phyloP scores from a whole-genome alignment of 2,113 vertebrate genomes.

The Tenrec ecaudatus region DNA sequence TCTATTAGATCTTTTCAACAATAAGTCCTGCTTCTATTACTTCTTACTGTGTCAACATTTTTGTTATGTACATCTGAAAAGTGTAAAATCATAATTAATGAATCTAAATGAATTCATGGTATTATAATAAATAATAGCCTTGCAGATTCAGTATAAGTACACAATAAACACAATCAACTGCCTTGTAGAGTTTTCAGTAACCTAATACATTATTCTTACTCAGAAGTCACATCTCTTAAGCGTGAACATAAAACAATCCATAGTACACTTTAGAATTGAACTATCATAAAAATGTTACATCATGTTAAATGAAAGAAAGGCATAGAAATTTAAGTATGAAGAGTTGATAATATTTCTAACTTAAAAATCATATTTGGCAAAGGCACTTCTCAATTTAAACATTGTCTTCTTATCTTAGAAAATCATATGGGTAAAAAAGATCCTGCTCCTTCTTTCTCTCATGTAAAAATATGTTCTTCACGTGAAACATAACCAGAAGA shows the following conservation, averaged over 20 bases:
- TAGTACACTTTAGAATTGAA: not conserved
- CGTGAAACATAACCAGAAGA: not conserved
- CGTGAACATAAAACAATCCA: constrained; percentile 3
- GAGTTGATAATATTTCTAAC: not conserved
- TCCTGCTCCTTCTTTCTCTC: not conserved
- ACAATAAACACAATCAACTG: not conserved
- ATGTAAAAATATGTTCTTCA: not conserved
- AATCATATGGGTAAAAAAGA: not conserved
- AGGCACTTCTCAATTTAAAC: constrained; percentile 1
- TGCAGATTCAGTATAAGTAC: not conserved
- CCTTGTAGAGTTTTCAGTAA: not conserved
- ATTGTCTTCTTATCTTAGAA: constrained; percentile 23
- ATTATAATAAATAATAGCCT: not conserved
- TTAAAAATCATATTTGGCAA: constrained; percentile 10
- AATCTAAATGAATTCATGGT: not conserved
- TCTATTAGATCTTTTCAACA: constrained; percentile 5
- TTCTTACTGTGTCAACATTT: constrained; percentile 7
- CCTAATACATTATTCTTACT: not conserved
- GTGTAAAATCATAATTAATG: not conserved
- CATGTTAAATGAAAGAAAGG: not conserved
- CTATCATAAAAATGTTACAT: not conserved
- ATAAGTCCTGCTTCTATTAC: not conserved
- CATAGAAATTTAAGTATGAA: not conserved
- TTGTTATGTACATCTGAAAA: not conserved
- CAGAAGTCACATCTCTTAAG: not conserved